phyloP scores from a whole-genome alignment of 2,797 vertebrate species.

The Periophthalmus magnuspinnatus region DNA sequence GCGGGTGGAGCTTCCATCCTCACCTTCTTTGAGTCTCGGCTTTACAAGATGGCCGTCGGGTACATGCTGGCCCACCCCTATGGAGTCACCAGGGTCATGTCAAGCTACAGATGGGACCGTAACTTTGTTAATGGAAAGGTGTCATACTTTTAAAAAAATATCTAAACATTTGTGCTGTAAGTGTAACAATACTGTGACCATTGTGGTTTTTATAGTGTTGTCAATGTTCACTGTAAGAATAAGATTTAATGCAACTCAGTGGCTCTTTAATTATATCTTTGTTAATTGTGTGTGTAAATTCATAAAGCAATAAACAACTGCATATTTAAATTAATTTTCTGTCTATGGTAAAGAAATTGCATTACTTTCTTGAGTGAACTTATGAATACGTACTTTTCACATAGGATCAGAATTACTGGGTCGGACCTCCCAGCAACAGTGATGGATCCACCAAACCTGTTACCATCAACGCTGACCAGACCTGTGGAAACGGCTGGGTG shows the following conservation, averaged over 20 bases:
- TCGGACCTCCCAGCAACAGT: constrained; percentile 83
- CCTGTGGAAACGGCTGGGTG: constrained; percentile 91
- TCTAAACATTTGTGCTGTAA: too few relatives aligned
- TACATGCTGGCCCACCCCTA: constrained; percentile 96
- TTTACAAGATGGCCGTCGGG: constrained; percentile 88
- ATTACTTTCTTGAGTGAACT: background rate
- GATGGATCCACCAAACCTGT: constrained; percentile 86
- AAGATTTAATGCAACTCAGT: too few relatives aligned
- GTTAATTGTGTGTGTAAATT: too few relatives aligned
- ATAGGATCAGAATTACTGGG: constrained; percentile 90
- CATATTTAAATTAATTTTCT: too few relatives aligned
- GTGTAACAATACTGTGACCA: too few relatives aligned
- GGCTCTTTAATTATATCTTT: too few relatives aligned
- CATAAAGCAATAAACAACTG: too few relatives aligned
- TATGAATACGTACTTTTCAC: background rate
- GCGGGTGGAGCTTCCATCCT: constrained; percentile 86
- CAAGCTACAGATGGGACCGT: constrained; percentile 88
- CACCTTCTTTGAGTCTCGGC: constrained; percentile 91
- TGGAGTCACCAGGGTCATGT: constrained; percentile 90
- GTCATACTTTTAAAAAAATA: background rate
- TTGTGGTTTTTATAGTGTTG: too few relatives aligned
- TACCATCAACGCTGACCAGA: constrained; percentile 85
- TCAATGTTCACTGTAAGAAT: too few relatives aligned
- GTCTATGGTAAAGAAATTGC: too few relatives aligned
- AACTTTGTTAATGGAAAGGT: constrained; percentile 83